Base-by-base conservation (phyloP, 92 coral and sea anemone genomes). In the Metridium senile region DNA sequence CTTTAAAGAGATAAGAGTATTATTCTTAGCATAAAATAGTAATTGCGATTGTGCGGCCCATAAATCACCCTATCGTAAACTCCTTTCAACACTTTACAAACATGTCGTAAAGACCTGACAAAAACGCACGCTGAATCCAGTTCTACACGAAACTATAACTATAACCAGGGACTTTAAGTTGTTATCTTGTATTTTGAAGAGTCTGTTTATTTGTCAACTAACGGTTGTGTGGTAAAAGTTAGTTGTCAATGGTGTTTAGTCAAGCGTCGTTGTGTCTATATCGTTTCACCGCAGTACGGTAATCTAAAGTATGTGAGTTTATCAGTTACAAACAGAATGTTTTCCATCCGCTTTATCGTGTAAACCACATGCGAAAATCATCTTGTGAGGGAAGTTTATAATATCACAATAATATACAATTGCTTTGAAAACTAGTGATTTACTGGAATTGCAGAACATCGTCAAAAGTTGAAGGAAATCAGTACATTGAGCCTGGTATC, bases 281-380 rank as follows among this genome's bases (percentile, higher is more conserved):
- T 52, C 33, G 8, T 11, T 67, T 22, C 25, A 54, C 59, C 59
- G 23, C 45, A 61, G 51, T n/a, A 25, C 21, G 52, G 26, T 65
- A 62, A 68, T 77, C 74, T 66, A 66, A 75, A 75, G 1, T 53
- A 75, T 75, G 18, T 13, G 62, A 62, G 71, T 75, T 75, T 75
- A 75, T 75, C 80, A 45, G 71, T 54, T 23, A 26, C 35, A 32
- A 8, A 20, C 80, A 75, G 71, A 71, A 75, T 49, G 70, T 74
- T 74, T 73, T 58, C n/a, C 26, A 20, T 25, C 26, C n/a, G 45
- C 46, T 68, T 62, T 64, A 75, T 62, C 70, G 56, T n/a, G n/a
- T 59, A 32, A 58, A 28, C 68, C 62, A 75, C 80, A 75, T 45
- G 62, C 61, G 33, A 19, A 22, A 58, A 9, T 39, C 35, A 18